phyloP scores from a whole-genome alignment of 2,113 vertebrate species.

The Leucopternis melanops region DNA sequence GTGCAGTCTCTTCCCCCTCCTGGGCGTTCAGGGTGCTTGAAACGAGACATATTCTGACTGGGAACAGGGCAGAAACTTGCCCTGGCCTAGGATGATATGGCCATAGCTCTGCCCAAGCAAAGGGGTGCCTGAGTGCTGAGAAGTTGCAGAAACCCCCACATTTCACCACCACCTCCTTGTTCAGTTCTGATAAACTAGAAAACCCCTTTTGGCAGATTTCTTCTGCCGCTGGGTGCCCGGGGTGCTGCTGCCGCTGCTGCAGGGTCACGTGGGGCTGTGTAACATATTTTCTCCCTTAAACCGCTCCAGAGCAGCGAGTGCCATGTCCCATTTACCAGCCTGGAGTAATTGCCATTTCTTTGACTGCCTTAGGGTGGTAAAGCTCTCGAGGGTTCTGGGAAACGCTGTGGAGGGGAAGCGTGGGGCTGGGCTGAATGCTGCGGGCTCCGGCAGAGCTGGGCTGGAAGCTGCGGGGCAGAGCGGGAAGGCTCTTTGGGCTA shows the following conservation, averaged over 20 bases:
- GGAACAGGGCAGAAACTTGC: neutral
- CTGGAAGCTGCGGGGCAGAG: neutral
- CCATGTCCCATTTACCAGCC: neutral
- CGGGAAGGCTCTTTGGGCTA: neutral
- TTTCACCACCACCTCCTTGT: neutral
- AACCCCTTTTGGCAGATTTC: neutral
- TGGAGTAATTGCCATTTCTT: neutral
- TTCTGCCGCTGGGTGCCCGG: neutral
- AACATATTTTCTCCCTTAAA: neutral
- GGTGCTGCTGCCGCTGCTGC: rapidly evolving
- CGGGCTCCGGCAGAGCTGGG: neutral
- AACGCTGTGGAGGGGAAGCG: neutral
- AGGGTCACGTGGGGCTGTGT: neutral
- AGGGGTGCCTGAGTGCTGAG: neutral
- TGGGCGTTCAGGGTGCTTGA: neutral
- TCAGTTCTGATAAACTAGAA: neutral
- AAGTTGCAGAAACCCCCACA: neutral
- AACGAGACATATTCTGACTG: neutral
- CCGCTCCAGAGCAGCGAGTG: rapidly evolving
- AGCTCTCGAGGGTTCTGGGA: neutral
- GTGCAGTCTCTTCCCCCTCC: neutral
- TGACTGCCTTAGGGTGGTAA: neutral
- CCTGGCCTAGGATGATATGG: too few species aligned
- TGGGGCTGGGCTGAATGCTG: neutral
- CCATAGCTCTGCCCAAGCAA: neutral